These are phyloP conservation scores for Syngnathus scovelli DNA, from an alignment of 2,113 vertebrate species.

Conservation along the genomic window DNA sequence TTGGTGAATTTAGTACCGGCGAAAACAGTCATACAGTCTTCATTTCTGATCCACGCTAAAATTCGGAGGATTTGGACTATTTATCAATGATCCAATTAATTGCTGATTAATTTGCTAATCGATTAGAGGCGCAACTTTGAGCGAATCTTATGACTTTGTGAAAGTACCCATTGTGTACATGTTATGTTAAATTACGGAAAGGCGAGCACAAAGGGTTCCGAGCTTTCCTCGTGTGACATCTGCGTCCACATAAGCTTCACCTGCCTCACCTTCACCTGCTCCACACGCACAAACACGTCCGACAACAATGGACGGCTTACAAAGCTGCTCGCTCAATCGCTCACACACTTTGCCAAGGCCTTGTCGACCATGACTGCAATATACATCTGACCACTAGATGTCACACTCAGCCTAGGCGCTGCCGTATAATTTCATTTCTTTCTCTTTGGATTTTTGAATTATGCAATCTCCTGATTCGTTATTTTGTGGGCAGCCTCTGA, in stretches of 20 bases:
- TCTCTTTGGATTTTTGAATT: no score
- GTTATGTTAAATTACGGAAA: no score
- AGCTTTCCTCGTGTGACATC: slow-evolving; percentile 26
- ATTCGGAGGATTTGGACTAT: no score
- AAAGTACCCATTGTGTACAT: neutral
- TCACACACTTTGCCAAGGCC: neutral
- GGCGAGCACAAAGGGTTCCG: neutral
- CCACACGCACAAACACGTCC: slow-evolving; percentile 24
- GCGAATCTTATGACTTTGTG: neutral
- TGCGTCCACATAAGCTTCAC: slow-evolving; percentile 53
- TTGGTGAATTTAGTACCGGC: no score
- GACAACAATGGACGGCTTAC: slow-evolving; percentile 44
- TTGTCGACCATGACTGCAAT: slow-evolving; percentile 14
- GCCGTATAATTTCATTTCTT: no score
- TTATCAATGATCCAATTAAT: no score
- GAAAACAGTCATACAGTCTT: no score
- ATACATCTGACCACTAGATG: slow-evolving; percentile 45
- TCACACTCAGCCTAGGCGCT: slow-evolving; percentile 20
- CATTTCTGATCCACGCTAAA: no score
- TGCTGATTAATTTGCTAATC: no score
- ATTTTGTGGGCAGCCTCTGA: no score
- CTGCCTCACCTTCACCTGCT: slow-evolving; percentile 61
- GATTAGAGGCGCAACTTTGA: neutral
- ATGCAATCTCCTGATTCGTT: no score
- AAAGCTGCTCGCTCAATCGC: slow-evolving; percentile 36